phyloP scores from a whole-genome alignment of 1,140 invertebrate genomes.

The Triops longicaudatus region DNA sequence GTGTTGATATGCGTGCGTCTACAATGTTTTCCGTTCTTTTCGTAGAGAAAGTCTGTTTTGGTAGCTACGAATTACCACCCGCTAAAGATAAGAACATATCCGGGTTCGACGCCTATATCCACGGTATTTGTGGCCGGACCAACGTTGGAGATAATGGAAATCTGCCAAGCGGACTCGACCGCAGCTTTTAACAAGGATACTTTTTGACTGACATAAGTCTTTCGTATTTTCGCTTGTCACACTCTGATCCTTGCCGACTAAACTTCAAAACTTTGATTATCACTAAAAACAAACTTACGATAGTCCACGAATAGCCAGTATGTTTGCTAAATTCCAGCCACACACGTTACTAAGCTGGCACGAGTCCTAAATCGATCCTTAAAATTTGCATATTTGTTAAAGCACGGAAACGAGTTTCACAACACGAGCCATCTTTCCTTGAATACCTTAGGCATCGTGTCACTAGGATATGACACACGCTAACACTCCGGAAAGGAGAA shows the following conservation, averaged over 20 bases:
- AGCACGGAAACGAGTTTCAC: not conserved
- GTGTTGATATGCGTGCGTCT: no score
- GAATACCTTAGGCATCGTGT: not conserved
- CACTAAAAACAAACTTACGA: not conserved
- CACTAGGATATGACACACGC: not conserved
- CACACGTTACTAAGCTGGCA: not conserved
- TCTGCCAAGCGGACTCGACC: not conserved
- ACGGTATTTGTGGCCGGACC: not conserved
- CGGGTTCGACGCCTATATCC: not conserved
- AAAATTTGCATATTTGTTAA: not conserved
- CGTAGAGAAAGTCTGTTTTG: not conserved
- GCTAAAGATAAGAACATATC: not conserved
- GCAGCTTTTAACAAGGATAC: not conserved
- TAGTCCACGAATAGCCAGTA: not conserved
- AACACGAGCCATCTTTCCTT: not conserved
- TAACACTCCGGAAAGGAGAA: not conserved
- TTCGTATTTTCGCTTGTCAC: not conserved
- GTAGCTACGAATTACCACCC: not conserved
- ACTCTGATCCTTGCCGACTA: not conserved
- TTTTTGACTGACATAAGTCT: not conserved
- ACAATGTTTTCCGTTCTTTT: not conserved
- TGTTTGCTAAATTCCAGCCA: not conserved
- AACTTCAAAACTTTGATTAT: not conserved
- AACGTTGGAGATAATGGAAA: not conserved
- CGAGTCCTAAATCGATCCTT: not conserved